Base-by-base conservation (phyloP, 2,797 vertebrate species). In the Peromyscus attwateri region DNA sequence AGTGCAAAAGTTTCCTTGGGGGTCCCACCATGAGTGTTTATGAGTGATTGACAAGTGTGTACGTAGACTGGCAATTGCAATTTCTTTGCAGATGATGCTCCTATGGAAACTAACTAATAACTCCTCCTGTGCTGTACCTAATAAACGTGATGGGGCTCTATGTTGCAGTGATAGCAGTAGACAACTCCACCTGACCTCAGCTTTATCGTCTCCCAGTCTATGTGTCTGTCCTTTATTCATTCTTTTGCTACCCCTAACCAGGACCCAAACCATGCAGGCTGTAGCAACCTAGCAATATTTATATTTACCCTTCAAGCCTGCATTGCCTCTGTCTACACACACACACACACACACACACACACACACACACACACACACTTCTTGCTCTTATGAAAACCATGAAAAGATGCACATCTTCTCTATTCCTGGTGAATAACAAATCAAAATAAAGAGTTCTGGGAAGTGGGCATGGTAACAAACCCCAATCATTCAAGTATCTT, bases 371-470 rank as follows among this genome's bases (percentile, higher is more conserved):
- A 71, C 16, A 90, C 23, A 55, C 37, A 75, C 34, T 31, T 71
- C 70, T 68, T 13, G 52, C 13, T 89, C 81, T 21, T 43, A 87
- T 71, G 90, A 96, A 92, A 87, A 76, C 7, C n/a, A 70, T 25
- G 6, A 90, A 89, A 92, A 85, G 57, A 5, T 73, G 91, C 91
- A 31, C 13, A 68, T 77, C 34, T 73, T 88, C 17, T 34, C 52
- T 55, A 79, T 95, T 96, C 21, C 25, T 94, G n/a, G 40, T 80
- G n/a, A 89, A 34, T 64, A 31, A 60, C 40, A 57, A 92, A 80
- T 71, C 49, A 80, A 62, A 94, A 40, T 55, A 46, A 95, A 89
- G 29, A 64, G 55, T 49, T 62, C 40, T 62, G 64, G 21, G 29
- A 64, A 25, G 11, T 77, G 40, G 43, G 7, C 21, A 11, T 76